phyloP scores from a whole-genome alignment of 2,113 vertebrate genomes.

The Triplophysa siluroides region DNA sequence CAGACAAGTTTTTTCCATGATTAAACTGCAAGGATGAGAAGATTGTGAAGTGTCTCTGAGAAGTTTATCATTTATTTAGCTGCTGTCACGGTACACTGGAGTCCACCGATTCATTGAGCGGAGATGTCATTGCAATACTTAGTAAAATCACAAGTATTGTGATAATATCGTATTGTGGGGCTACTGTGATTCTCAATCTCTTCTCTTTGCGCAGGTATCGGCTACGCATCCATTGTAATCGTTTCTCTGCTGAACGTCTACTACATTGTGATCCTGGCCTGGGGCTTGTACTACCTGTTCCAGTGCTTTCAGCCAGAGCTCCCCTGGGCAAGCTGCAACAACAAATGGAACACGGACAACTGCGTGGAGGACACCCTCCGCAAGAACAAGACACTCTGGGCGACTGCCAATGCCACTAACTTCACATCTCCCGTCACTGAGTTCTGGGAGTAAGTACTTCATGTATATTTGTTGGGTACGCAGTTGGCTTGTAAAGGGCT shows the following conservation, averaged over 20 bases:
- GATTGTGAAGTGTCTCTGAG: background rate
- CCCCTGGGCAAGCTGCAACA: conserved; percentile 94
- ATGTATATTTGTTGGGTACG: background rate
- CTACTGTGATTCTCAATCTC: too few species aligned
- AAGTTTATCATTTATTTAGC: conserved; percentile 10
- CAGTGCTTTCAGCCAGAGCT: conserved; percentile 93
- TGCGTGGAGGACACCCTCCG: conserved; percentile 93
- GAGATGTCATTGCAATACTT: too few species aligned
- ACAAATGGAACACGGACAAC: conserved; percentile 86
- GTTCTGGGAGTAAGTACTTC: conserved; percentile 94
- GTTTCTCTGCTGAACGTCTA: conserved; percentile 97
- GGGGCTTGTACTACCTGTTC: conserved; percentile 96
- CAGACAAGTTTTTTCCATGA: conserved; percentile 4
- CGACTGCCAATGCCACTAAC: conserved; percentile 79
- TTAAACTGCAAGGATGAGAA: conserved; percentile 1
- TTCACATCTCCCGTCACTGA: conserved; percentile 95
- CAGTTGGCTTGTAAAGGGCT: background rate
- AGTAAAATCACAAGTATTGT: background rate
- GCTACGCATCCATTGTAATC: conserved; percentile 97
- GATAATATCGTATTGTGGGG: background rate
- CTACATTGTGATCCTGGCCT: conserved; percentile 98
- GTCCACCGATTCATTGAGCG: background rate
- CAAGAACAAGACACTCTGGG: conserved; percentile 85
- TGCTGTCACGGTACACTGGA: background rate
- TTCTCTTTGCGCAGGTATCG: conserved; percentile 82